A percentile compares a stretch with the other conserved stretches of the same genome.
These are phyloP conservation scores for Typhlomys cinereus DNA, from an alignment of 2,113 vertebrate species.

Conservation along the genomic window DNA sequence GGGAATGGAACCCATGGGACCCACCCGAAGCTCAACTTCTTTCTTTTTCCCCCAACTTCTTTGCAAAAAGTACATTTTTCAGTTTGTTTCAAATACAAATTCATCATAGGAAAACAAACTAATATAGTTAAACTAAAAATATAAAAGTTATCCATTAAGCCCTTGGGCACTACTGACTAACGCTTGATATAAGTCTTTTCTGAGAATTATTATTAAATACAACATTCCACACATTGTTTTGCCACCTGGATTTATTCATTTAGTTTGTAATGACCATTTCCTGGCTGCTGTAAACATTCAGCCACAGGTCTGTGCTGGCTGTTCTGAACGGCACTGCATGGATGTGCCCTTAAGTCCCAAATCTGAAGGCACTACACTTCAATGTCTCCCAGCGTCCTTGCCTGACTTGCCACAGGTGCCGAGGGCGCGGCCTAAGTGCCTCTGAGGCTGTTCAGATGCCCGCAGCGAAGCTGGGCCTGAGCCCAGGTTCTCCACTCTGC, in stretches of 20 bases:
- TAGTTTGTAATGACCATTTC: not conserved
- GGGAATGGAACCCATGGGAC: not conserved
- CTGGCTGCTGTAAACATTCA: not conserved
- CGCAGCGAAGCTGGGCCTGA: accelerated
- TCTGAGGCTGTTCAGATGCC: not conserved
- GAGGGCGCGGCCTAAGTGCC: not conserved
- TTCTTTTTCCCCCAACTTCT: not conserved
- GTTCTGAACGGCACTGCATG: not conserved
- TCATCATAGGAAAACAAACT: not conserved
- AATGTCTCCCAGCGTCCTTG: not conserved
- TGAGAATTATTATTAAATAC: not conserved
- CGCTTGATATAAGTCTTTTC: not conserved
- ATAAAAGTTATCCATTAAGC: not conserved
- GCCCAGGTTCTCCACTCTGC: accelerated
- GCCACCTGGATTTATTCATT: not conserved
- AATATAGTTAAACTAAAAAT: not conserved
- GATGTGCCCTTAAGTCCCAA: not conserved
- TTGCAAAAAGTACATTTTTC: not conserved
- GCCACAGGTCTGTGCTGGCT: not conserved
- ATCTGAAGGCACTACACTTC: not conserved
- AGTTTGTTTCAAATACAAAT: not conserved
- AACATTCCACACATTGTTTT: accelerated
- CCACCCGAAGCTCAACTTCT: not conserved
- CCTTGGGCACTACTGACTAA: not conserved
- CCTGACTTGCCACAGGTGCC: too few species aligned